Conservation (phyloP, 2,797 vertebrate species). For the Manis crassicaudata region DNA sequence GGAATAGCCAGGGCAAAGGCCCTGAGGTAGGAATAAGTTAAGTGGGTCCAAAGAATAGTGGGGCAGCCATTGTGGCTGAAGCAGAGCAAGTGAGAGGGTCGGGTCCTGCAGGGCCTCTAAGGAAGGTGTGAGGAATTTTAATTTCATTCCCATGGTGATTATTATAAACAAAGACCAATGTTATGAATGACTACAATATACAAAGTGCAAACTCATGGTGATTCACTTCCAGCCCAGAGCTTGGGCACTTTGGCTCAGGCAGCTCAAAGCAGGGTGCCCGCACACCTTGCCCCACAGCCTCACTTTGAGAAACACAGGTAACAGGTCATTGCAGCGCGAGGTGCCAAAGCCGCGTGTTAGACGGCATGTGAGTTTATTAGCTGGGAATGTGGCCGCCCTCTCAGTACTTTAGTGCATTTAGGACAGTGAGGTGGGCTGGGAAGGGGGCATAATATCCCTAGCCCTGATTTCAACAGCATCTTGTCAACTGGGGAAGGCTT, state of each 20-base stretch:
- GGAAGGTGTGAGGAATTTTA: not conserved
- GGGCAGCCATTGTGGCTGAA: fast-evolving
- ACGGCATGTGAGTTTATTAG: not conserved
- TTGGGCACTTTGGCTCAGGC: not conserved
- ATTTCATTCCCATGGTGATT: not conserved
- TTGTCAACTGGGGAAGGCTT: not conserved
- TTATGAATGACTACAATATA: not conserved
- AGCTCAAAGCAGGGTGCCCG: not conserved
- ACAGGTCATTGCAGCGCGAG: not conserved
- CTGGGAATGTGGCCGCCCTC: not conserved
- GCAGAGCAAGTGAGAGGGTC: not conserved
- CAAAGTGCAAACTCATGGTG: constrained; percentile 1
- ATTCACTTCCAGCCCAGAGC: not conserved
- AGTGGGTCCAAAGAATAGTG: not conserved
- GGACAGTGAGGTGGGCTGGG: not conserved
- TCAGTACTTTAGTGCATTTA: not conserved
- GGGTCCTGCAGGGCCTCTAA: not conserved
- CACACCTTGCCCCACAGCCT: fast-evolving
- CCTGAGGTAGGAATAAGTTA: not conserved
- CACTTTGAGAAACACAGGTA: not conserved
- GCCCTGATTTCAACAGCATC: not conserved
- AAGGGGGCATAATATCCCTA: not conserved
- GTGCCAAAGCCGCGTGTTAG: not conserved
- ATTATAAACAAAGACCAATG: not conserved
- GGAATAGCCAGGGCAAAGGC: not conserved